Conservation (phyloP, 2,797 vertebrate genomes). For the Varecia variegata region DNA sequence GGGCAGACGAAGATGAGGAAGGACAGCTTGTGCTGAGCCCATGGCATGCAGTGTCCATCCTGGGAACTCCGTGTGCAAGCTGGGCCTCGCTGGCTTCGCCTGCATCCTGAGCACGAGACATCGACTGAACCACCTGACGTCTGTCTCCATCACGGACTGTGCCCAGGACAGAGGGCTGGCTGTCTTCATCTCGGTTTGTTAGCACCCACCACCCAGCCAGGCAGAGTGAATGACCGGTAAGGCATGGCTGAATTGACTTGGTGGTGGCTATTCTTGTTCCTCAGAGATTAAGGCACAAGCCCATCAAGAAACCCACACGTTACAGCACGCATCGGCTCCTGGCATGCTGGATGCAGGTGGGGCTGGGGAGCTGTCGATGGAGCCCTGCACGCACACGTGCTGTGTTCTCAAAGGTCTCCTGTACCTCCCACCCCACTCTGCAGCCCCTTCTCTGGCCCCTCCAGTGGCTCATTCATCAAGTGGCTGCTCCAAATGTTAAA, state of each 20-base stretch:
- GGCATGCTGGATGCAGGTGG: fast-evolving
- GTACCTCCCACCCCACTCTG: fast-evolving
- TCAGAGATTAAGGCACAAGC: background rate
- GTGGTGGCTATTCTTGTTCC: background rate
- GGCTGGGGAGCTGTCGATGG: background rate
- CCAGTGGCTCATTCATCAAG: background rate
- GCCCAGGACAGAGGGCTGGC: too few species aligned
- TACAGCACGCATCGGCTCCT: background rate
- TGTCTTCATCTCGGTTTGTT: too few species aligned
- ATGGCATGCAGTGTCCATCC: background rate
- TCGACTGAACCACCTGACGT: fast-evolving
- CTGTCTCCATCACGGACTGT: background rate
- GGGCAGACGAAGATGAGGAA: too few species aligned
- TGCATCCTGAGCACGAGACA: background rate
- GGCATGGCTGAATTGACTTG: background rate
- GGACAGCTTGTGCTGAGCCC: fast-evolving
- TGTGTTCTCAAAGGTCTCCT: background rate
- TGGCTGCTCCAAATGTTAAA: too few species aligned
- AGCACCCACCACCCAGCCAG: too few species aligned
- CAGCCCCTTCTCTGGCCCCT: fast-evolving
- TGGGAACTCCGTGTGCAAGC: background rate
- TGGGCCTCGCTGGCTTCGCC: fast-evolving
- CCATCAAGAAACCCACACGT: background rate
- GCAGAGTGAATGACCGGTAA: background rate
- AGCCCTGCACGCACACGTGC: fast-evolving